phyloP scores from a whole-genome alignment of 2,888 invertebrate species.

The Lypha dubia region DNA sequence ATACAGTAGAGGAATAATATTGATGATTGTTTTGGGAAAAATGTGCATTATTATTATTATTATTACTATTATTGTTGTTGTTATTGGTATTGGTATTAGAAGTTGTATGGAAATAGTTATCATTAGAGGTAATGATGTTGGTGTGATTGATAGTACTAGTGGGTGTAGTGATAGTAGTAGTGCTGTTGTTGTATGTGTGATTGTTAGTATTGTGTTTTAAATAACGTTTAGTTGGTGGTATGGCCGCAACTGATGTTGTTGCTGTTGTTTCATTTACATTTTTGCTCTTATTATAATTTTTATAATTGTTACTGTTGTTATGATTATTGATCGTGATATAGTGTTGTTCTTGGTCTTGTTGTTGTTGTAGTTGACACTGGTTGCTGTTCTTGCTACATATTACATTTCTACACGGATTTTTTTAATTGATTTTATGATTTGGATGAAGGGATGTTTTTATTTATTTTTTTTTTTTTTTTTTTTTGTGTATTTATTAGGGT shows the following conservation, averaged over 20 bases:
- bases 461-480: no score
- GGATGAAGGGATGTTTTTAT: slow-evolving; percentile 63
- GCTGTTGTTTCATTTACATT: slow-evolving; percentile 60
- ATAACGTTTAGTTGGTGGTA: slow-evolving; percentile 73
- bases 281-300: slow-evolving; percentile 55
- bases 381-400: slow-evolving; percentile 78
- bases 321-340: slow-evolving; percentile 68
- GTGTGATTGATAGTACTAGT: slow-evolving; percentile 40
- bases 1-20: slow-evolving; percentile 55
- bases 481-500: slow-evolving; percentile 54
- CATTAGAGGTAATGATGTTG: slow-evolving; percentile 67
- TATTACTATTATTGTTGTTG: no score
- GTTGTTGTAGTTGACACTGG: slow-evolving; percentile 65
- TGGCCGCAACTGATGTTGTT: slow-evolving; percentile 62
- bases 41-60: slow-evolving; percentile 65
- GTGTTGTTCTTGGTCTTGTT: slow-evolving; percentile 68
- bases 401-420: slow-evolving; percentile 78
- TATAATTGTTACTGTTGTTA: slow-evolving; percentile 65
- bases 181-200: slow-evolving; percentile 70
- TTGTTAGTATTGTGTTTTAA: slow-evolving; percentile 74
- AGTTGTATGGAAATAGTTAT: slow-evolving; percentile 64
- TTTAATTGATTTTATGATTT: slow-evolving; percentile 64
- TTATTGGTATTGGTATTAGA: slow-evolving; percentile 54
- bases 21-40: slow-evolving; percentile 68
- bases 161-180: slow-evolving; percentile 64